phyloP scores from a whole-genome alignment of 2,888 invertebrate genomes.

The Lepidocyrtoides sp. region DNA sequence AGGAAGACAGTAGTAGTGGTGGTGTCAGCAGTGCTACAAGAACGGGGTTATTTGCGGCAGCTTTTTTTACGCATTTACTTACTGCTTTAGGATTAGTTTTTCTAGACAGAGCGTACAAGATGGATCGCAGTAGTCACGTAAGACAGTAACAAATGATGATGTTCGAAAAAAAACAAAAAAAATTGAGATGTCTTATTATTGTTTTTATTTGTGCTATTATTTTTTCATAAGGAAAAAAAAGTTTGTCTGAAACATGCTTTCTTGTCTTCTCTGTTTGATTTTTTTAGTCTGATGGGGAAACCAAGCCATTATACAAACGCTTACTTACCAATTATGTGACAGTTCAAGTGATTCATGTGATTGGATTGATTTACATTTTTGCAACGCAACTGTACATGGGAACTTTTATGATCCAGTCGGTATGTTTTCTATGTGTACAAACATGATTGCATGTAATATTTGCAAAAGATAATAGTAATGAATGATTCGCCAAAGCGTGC shows the following conservation, averaged over 20 bases:
- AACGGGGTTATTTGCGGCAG: conserved; percentile 64
- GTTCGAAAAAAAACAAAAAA: background rate
- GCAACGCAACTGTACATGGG: conserved; percentile 66
- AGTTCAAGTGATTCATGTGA: conserved; percentile 76
- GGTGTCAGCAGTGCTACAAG: no score
- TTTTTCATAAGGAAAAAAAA: background rate
- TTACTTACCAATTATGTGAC: conserved; percentile 77
- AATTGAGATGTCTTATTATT: background rate
- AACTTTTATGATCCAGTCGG: conserved; percentile 71
- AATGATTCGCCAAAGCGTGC: background rate
- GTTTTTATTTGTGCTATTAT: background rate
- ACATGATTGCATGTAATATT: background rate
- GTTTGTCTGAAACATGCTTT: background rate
- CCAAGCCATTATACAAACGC: conserved; percentile 71
- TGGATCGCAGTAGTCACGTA: conserved; percentile 60
- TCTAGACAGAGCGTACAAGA: conserved; percentile 65
- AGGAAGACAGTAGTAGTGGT: conserved; percentile 1
- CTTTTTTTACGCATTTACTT: conserved; percentile 67
- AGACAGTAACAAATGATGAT: conserved; percentile 32
- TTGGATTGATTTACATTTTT: conserved; percentile 75
- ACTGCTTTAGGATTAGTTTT: conserved; percentile 65
- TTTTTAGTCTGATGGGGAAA: conserved; percentile 54
- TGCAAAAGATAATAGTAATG: background rate
- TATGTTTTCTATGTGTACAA: conserved; percentile 29
- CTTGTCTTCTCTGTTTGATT: background rate